Conservation (phyloP, 2,888 invertebrate genomes). For the Cacoxenus indagator region DNA sequence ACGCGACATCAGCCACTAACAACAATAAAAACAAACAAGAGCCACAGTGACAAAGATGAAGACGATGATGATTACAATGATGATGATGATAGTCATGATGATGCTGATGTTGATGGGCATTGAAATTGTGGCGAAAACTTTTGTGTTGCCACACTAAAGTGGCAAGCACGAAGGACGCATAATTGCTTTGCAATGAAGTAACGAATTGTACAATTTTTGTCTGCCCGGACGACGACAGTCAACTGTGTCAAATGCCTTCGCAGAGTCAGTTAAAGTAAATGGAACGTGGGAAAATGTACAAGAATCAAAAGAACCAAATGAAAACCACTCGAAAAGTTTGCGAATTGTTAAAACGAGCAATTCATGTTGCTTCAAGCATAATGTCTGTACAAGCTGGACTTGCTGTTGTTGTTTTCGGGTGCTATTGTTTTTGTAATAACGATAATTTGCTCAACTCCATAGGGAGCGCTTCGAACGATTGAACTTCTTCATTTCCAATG, state of each 20-base stretch:
- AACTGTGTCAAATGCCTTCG: too few relatives aligned
- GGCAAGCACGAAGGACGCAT: background rate
- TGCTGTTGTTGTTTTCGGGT: background rate
- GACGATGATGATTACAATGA: background rate
- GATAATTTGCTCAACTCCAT: background rate
- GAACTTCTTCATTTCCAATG: background rate
- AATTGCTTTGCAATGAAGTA: background rate
- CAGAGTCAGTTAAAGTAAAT: background rate
- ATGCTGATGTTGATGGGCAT: background rate
- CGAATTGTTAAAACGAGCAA: background rate
- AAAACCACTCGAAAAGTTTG: constrained; percentile 2
- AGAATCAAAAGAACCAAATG: background rate
- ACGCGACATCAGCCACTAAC: background rate
- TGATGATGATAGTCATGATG: background rate
- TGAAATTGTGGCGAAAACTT: background rate
- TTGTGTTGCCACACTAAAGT: background rate
- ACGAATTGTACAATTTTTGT: background rate
- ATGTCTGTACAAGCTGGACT: background rate
- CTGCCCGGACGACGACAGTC: background rate
- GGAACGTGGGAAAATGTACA: background rate
- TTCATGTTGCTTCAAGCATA: background rate
- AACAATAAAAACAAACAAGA: background rate
- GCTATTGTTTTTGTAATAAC: background rate
- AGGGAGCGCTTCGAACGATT: background rate
- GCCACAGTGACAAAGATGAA: background rate